These are phyloP conservation scores for Pogona vitticeps DNA, from an alignment of 2,113 vertebrate species.

Conservation along the genomic window DNA sequence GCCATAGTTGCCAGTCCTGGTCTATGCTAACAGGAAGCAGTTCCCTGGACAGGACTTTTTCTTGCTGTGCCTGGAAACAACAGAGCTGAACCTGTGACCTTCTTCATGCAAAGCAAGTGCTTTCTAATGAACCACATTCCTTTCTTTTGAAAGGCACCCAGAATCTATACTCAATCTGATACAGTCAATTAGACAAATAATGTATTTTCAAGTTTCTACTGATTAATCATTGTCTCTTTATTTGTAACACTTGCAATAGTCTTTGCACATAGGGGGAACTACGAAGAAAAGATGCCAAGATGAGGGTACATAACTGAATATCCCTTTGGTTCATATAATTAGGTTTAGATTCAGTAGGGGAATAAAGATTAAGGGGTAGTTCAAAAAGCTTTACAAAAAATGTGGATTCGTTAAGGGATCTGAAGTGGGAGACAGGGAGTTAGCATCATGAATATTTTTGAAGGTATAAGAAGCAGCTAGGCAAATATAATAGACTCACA, in stretches of 20 bases:
- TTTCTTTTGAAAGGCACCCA: too few relatives aligned
- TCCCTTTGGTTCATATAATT: not conserved
- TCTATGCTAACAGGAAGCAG: too few relatives aligned
- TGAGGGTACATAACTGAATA: too few relatives aligned
- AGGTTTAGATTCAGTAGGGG: not conserved
- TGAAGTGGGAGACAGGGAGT: not conserved
- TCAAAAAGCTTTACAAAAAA: not conserved
- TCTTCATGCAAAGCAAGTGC: not conserved
- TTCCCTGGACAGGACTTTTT: too few relatives aligned
- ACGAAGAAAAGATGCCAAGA: too few relatives aligned
- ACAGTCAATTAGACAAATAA: not conserved
- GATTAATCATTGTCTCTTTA: too few relatives aligned
- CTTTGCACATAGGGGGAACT: too few relatives aligned
- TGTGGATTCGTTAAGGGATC: not conserved
- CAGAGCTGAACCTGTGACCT: not conserved
- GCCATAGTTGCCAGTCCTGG: too few relatives aligned
- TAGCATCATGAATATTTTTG: not conserved
- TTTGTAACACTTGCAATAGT: not conserved
- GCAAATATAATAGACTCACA: too few relatives aligned
- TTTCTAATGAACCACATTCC: not conserved
- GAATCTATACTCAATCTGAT: not conserved
- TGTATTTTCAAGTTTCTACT: not conserved
- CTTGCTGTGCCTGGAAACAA: too few relatives aligned
- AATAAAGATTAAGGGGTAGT: not conserved
- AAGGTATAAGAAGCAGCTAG: not conserved